phyloP scores from a whole-genome alignment of 2,797 vertebrate genomes.

The Peromyscus attwateri region DNA sequence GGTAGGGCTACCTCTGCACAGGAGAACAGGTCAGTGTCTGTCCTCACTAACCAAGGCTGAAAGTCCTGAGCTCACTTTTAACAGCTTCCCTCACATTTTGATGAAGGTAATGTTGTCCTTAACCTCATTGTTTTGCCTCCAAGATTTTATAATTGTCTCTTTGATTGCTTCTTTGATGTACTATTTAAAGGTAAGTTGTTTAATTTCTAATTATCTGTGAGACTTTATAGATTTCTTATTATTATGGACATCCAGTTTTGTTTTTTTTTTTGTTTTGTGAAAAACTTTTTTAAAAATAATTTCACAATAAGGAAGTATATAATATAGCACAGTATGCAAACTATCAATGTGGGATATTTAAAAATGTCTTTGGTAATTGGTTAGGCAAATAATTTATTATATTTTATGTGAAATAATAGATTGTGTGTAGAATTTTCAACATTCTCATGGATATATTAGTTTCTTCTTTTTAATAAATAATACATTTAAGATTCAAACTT shows the following conservation, averaged over 20 bases:
- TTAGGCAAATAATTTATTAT: not conserved
- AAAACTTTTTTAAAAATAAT: not conserved
- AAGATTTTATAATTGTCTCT: not conserved
- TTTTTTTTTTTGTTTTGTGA: not conserved
- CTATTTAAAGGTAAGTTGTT: not conserved
- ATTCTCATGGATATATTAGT: not conserved
- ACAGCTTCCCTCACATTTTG: not conserved
- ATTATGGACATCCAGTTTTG: no score
- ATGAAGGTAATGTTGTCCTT: not conserved
- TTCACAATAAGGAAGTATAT: not conserved
- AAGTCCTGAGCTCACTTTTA: not conserved
- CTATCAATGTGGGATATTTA: not conserved
- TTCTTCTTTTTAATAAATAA: not conserved
- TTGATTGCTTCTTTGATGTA: not conserved
- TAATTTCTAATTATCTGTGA: not conserved
- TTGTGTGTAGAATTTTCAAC: not conserved
- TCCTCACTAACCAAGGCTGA: not conserved
- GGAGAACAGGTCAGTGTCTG: not conserved
- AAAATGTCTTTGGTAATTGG: not conserved
- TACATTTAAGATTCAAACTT: not conserved
- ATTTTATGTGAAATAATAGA: not conserved
- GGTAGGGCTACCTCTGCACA: accelerated
- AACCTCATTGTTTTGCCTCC: not conserved
- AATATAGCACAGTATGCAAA: not conserved
- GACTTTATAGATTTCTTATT: not conserved